Evolutionary conservation across 2,888 invertebrate genomes (phyloP).

Genomic region (Drosophila aldrichi): DNA sequence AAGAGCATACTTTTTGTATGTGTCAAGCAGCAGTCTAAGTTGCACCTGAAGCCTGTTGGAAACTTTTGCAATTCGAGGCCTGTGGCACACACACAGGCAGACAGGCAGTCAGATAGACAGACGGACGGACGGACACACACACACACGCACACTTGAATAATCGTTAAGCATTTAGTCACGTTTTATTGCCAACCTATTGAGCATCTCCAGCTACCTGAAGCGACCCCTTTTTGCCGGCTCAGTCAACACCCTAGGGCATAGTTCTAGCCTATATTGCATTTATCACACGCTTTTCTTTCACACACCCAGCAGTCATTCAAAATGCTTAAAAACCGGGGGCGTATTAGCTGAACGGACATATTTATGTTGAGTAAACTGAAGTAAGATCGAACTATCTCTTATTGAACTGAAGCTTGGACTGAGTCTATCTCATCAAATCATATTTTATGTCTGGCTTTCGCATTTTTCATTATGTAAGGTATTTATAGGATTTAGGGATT

Average conservation of each 20-base stretch:
- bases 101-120: conserved; percentile 4
- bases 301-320: conserved; percentile 1
- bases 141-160: conserved; percentile 52
- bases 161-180: conserved; percentile 69
- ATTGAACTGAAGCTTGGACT: too few relatives aligned
- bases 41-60: conserved; percentile 43
- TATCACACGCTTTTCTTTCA: conserved; percentile 22
- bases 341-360: neutral
- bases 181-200: conserved; percentile 60
- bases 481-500: neutral
- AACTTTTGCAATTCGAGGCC: conserved; percentile 61
- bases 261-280: conserved; percentile 30
- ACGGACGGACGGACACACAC: neutral
- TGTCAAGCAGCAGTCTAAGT: conserved; percentile 59
- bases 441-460: too few relatives aligned
- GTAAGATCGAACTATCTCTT: too few relatives aligned
- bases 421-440: too few relatives aligned
- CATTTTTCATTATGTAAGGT: neutral
- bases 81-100: conserved; percentile 33
- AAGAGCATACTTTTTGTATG: conserved; percentile 58
- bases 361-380: too few relatives aligned
- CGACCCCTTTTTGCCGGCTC: conserved; percentile 5
- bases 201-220: conserved; percentile 4
- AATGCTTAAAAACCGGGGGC: neutral
- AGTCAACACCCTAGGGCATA: conserved; percentile 19